Conservation (phyloP, 2,797 vertebrate species). For the Rhyacichthys aspro region DNA sequence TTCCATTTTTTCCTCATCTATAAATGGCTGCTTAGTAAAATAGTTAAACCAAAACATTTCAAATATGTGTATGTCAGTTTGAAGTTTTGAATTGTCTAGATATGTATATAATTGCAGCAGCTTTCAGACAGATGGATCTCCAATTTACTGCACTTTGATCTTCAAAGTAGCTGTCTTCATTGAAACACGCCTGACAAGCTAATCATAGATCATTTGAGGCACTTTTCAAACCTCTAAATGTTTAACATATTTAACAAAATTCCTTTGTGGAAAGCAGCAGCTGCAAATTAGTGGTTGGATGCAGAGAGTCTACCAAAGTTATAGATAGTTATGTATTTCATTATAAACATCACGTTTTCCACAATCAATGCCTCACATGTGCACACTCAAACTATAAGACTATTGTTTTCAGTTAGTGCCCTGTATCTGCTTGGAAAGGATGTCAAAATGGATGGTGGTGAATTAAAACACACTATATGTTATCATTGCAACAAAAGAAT, state of each 20-base stretch:
- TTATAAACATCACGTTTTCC: too few species aligned
- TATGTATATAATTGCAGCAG: conserved; percentile 20
- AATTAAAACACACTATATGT: too few species aligned
- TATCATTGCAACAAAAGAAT: too few species aligned
- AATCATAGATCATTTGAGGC: conserved; percentile 40
- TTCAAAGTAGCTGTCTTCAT: conserved; percentile 23
- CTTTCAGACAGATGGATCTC: conserved; percentile 17
- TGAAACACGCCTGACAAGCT: conserved; percentile 27
- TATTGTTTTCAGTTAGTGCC: too few species aligned
- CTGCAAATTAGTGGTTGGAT: conserved; percentile 8
- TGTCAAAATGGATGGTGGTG: too few species aligned
- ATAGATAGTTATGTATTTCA: background rate
- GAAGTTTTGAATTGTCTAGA: conserved; percentile 4
- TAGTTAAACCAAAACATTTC: background rate
- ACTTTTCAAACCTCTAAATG: conserved; percentile 36
- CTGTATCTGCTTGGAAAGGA: too few species aligned
- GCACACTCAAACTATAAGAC: too few species aligned
- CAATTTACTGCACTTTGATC: conserved; percentile 39
- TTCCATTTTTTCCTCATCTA: background rate
- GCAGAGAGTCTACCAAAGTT: background rate
- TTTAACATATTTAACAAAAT: conserved; percentile 24
- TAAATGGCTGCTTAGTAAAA: background rate
- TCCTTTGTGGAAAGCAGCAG: background rate
- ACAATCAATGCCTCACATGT: too few species aligned
- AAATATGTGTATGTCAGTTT: background rate